These are phyloP conservation scores for Podotricha telesiphe DNA, from an alignment of 2,888 invertebrate species.

Conservation along the genomic window DNA sequence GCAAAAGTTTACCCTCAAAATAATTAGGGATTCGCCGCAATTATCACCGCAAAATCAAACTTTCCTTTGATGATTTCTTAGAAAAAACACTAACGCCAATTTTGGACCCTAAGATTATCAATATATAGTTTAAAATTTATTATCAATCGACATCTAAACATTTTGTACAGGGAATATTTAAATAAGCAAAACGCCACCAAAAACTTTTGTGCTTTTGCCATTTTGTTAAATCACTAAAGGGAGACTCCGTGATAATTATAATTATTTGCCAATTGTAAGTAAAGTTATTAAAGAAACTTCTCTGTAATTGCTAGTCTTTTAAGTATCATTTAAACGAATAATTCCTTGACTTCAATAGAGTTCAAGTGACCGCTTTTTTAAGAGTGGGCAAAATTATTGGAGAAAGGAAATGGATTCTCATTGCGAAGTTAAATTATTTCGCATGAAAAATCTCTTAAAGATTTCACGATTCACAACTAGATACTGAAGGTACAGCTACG, in stretches of 20 bases:
- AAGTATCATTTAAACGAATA: slow-evolving; percentile 78
- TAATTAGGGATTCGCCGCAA: slow-evolving; percentile 83
- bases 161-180: slow-evolving; percentile 71
- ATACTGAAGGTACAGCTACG: slow-evolving; percentile 60
- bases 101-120: slow-evolving; percentile 54
- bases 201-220: slow-evolving; percentile 76
- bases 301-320: slow-evolving; percentile 72
- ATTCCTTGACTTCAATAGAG: slow-evolving; percentile 67
- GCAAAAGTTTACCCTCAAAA: slow-evolving; percentile 83
- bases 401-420: slow-evolving; percentile 60
- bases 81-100: slow-evolving; percentile 53
- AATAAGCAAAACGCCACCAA: slow-evolving; percentile 73
- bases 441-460: slow-evolving; percentile 69
- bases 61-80: slow-evolving; percentile 77
- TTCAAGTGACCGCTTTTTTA: slow-evolving; percentile 58
- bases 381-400: slow-evolving; percentile 62
- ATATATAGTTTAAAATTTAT: slow-evolving; percentile 57
- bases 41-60: slow-evolving; percentile 83
- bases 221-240: slow-evolving; percentile 78
- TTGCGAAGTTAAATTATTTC: slow-evolving; percentile 74
- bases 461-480: slow-evolving; percentile 63
- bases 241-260: slow-evolving; percentile 77
- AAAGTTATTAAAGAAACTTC: slow-evolving; percentile 67
- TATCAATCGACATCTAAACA: slow-evolving; percentile 53
- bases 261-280: slow-evolving; percentile 81